These are phyloP conservation scores for Brachylomia viminalis DNA, from an alignment of 2,888 invertebrate genomes.

Conservation along the genomic window DNA sequence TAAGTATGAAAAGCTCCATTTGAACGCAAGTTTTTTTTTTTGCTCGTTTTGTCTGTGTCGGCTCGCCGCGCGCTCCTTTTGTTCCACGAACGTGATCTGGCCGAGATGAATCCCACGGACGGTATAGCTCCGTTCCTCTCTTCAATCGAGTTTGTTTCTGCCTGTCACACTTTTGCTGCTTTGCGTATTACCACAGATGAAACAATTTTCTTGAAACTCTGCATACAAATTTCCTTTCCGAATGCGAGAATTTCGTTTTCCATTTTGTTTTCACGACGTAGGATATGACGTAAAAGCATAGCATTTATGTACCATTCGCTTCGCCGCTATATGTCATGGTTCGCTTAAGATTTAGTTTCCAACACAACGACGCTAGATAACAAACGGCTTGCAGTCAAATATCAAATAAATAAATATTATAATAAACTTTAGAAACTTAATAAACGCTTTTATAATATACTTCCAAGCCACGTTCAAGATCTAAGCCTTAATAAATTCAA, in stretches of 20 bases:
- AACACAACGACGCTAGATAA: slow-evolving; percentile 80
- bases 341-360: slow-evolving; percentile 80
- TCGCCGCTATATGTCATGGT: slow-evolving; percentile 79
- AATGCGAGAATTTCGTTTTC: slow-evolving; percentile 74
- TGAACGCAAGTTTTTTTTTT: slow-evolving; percentile 82
- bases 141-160: slow-evolving; percentile 84
- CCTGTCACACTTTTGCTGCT: slow-evolving; percentile 81
- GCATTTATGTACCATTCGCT: slow-evolving; percentile 80
- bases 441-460: no score
- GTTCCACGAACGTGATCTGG: slow-evolving; percentile 88
- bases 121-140: slow-evolving; percentile 84
- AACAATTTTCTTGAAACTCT: slow-evolving; percentile 76
- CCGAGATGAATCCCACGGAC: slow-evolving; percentile 86
- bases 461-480: no score
- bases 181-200: slow-evolving; percentile 78
- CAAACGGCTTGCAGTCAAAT: slow-evolving; percentile 79
- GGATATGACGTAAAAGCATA: slow-evolving; percentile 82
- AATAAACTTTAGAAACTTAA: no score
- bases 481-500: no score
- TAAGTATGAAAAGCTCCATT: slow-evolving; percentile 87
- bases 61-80: slow-evolving; percentile 85
- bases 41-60: slow-evolving; percentile 80
- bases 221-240: slow-evolving; percentile 67
- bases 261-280: slow-evolving; percentile 81
- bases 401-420: slow-evolving; percentile 73